Evolutionary conservation across 2,888 invertebrate species (phyloP).

Genomic region (Bembecia ichneumoniformis): DNA sequence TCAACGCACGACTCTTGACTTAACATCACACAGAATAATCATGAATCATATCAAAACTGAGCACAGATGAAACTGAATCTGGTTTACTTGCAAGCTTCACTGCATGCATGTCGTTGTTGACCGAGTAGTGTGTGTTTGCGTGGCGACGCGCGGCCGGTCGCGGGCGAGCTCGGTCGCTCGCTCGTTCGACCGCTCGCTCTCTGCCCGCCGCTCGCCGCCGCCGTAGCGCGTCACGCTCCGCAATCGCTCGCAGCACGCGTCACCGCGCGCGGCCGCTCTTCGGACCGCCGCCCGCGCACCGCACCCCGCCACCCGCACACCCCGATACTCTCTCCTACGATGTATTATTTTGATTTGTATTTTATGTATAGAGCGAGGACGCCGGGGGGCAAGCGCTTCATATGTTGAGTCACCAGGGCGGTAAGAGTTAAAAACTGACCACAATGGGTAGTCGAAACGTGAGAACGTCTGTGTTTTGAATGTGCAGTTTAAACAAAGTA

Average conservation of each 20-base stretch:
- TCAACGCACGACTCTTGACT: constrained; percentile 66
- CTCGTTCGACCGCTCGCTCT: not conserved
- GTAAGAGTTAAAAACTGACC: constrained; percentile 78
- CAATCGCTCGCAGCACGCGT: constrained; percentile 24
- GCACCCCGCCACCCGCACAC: constrained; percentile 38
- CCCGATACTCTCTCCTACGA: constrained; percentile 68
- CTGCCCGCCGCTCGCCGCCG: constrained; percentile 14
- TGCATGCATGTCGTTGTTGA: constrained; percentile 69
- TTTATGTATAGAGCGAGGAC: constrained; percentile 90
- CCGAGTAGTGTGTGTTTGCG: constrained; percentile 57
- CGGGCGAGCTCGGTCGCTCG: constrained; percentile 11
- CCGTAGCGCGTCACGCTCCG: constrained; percentile 29
- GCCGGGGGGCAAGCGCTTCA: constrained; percentile 91
- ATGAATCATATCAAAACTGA: constrained; percentile 69
- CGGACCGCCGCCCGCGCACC: constrained; percentile 9
- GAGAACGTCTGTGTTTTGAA: constrained; percentile 72
- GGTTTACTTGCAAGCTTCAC: constrained; percentile 71
- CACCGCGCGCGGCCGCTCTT: constrained; percentile 25
- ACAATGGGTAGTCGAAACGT: constrained; percentile 67
- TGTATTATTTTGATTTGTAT: constrained; percentile 72
- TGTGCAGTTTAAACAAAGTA: constrained; percentile 63
- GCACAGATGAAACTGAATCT: constrained; percentile 70
- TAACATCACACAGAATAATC: constrained; percentile 69
- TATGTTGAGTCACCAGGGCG: constrained; percentile 94
- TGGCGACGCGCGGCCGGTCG: constrained; percentile 8